Base-by-base conservation (phyloP, 2,888 invertebrate genomes). In the Bellardia pandia region DNA sequence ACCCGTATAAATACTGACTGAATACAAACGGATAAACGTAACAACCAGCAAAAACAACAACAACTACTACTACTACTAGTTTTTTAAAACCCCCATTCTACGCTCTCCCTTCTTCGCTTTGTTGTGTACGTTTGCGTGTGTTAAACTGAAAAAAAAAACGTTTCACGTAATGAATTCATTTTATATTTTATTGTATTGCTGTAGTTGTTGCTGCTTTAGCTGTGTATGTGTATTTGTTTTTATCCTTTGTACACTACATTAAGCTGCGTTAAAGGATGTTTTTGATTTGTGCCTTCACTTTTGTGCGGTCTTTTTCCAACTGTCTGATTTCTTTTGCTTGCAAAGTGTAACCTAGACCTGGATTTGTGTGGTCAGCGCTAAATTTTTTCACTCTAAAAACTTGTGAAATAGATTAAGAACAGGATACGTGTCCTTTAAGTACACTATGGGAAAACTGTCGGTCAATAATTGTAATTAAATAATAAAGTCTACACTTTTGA, bases 91-190 rank as follows among this genome's bases (percentile, higher is more conserved):
- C 42, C 42, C 33, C 58, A 42, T 14, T 56, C 23, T 7, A 2
- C 16, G 9, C 56, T 13, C 6, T 14, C 13, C 42, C 48, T 53
- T 53, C 48, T 79, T 75, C 58, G 30, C 58, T 14, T 30, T 30
- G 33, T 75, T 56, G 13, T 66, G 45, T 77, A 14, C 69, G 3
- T 80, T 13, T 80, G 14, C 51, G 37, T 74, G 51, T 77, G 77
- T 58, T 64, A 69, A 81, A 75, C 85, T 78, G 75, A 78, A 87
- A 66, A 74, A 79, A 81, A 87, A 66, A 74, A 79, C 53, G 13
- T 87, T 81, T 76, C 77, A 74, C 84, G 62, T 87, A 87, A 86
- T 86, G 86, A 87, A 87, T 84, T 87, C 86, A 77, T 84, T 84
- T 81, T 74, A 64, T 71, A 68, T 72, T 74, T 77, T 74, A 78